Base-by-base conservation (phyloP, 35 echinoderm and acorn worm species). In the Heliocidaris tuberculata region DNA sequence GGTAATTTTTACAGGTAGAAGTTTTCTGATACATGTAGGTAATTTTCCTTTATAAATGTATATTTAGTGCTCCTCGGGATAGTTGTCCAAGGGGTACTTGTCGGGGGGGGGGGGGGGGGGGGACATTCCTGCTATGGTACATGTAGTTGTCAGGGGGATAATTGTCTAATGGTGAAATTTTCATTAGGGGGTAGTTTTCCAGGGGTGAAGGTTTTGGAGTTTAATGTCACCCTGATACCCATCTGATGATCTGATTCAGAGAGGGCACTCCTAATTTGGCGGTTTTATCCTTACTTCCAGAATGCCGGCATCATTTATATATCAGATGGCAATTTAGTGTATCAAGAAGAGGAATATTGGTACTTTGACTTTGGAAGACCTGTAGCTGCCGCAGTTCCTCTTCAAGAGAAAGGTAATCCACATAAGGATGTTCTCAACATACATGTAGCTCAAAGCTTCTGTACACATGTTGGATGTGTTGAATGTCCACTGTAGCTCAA, bases 301-400 rank as follows among this genome's bases (percentile, higher is more conserved):
- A 89, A 89, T 89, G 87, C 87, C 15, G 87, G 87, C 32, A 89
- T 89, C 10, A 48, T 78, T 78, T 78, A 78, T n/a, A 78, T 78
- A 78, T 78, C 65, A 0, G 65, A 78, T 78, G 65, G 65, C 65
- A 78, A 78, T 78, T 78, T 78, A 7, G 65, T 78, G 27, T 78
- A 78, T 5, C 65, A 78, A n/a, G 65, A 78, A 27, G 65, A 78
- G 27, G 15, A 27, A n/a, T n/a, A 21, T 78, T 24, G 65, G 65
- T 78, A 7, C 21, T 29, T 7, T n/a, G 24, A n/a, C 21, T 29
- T 7, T n/a, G 24, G 4, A 21, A 24, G 6, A 27, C 17, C 16
- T 70, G 60, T 4, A 6, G 6, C 27, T 78, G 24, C 15, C 4
- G 13, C 21, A 21, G 15, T n/a, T 78, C 65, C 65, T 78, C 21